Evolutionary conservation across 1,140 invertebrate species (phyloP), one percentile per base, ranked within the genome.

Genomic region (Brachionus plicatilis): DNA sequence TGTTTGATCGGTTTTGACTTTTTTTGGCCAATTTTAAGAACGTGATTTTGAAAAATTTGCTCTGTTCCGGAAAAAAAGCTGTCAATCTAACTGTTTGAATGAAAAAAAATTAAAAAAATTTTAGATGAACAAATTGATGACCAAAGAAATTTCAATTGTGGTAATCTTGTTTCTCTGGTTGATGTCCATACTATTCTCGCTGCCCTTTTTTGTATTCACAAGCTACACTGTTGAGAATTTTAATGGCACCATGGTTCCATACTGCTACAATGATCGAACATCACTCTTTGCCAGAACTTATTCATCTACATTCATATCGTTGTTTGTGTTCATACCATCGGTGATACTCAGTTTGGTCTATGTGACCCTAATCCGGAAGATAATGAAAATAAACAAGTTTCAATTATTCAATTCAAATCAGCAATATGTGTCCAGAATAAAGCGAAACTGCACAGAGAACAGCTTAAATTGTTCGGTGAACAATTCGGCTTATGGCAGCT

Each of bases 271-370:
- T 76, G 72, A 76, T 50, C 9, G 72, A 14, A 27, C 20, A 20
- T 76, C 43, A 5, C 3, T 29, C 2, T 47, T 76, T 50, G 3
- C 43, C 20, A 76, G 27, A 50, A 50, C 47, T 1, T 76, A 76
- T 37, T 76, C 72, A 50, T 50, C 72, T 50, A 50, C 27, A 14
- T 76, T 76, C 11, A 76, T 50, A 50, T 76, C 45, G 3, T 14
- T 76, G 43, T 76, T 76, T 76, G 24, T 76, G n/a, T 76, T 76
- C 72, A 76, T 76, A 76, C 72, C 72, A 76, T 50, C 72, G 3
- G 33, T 76, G 9, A 76, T 76, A 50, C 45, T 76, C 0, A 76
- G 43, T 12, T 7, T 76, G 27, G 72, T 76, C 20, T 76, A 76
- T 50, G 11, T 76, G 27, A 41, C 68, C 0, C 41, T 72, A 43